A percentile compares a stretch with the other conserved stretches of the same genome.
Conservation (phyloP, 2,113 vertebrate species). For the Cyrtonyx montezumae region DNA sequence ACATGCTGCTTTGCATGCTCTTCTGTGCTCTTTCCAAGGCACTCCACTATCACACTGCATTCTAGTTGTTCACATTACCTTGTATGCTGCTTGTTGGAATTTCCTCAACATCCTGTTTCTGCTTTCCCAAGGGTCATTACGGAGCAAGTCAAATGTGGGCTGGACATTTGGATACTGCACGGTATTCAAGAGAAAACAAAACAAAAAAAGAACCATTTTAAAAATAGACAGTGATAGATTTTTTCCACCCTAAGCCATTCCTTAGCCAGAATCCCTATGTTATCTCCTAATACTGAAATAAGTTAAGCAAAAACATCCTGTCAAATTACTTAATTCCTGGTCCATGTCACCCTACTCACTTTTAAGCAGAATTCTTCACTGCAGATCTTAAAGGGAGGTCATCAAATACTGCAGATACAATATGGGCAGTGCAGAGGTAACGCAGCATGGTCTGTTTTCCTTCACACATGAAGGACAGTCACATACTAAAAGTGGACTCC, state of each 20-base stretch:
- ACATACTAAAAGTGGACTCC: not conserved
- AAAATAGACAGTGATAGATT: not conserved
- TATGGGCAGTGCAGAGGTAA: not conserved
- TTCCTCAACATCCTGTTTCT: conserved; percentile 76
- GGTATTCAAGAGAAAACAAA: not conserved
- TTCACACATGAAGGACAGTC: not conserved
- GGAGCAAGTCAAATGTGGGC: conserved; percentile 81
- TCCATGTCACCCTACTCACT: not conserved
- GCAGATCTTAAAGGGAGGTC: not conserved
- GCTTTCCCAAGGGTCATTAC: conserved; percentile 77
- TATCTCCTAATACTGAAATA: not conserved
- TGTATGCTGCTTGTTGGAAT: conserved; percentile 88
- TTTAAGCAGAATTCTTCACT: not conserved
- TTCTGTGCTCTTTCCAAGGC: not conserved
- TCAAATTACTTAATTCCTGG: not conserved
- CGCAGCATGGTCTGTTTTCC: not conserved
- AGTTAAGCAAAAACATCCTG: not conserved
- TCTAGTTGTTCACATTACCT: conserved; percentile 76
- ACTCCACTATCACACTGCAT: not conserved
- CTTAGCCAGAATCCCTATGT: not conserved
- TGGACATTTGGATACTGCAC: conserved; percentile 25
- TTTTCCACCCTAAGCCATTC: not conserved
- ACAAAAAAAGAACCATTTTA: not conserved
- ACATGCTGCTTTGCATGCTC: accelerated
- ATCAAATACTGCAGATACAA: not conserved